Conservation (phyloP, 2,797 vertebrate species). For the Vespertilio murinus region DNA sequence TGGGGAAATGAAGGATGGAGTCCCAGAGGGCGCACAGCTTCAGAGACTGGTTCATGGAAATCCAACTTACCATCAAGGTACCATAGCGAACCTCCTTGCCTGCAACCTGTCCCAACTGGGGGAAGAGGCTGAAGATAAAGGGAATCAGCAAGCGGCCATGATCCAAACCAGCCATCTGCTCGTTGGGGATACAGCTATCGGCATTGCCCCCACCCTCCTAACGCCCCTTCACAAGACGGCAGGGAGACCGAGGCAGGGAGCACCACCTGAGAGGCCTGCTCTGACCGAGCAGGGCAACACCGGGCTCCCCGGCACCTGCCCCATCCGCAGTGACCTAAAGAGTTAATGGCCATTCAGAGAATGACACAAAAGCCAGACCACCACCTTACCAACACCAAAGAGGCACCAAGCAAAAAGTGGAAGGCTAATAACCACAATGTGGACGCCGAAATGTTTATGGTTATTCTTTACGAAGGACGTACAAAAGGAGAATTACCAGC, state of each 20-base stretch:
- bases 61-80: conserved; percentile 83
- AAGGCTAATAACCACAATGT: conserved; percentile 73
- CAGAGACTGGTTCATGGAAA: conserved; percentile 82
- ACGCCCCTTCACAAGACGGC: conserved; percentile 78
- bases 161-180: conserved; percentile 78
- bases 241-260: conserved; percentile 84
- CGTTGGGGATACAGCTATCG: conserved; percentile 84
- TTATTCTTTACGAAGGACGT: conserved; percentile 57
- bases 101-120: conserved; percentile 73
- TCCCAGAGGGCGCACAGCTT: conserved; percentile 83
- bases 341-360: conserved; percentile 65
- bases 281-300: conserved; percentile 82
- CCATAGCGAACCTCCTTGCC: conserved; percentile 82
- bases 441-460: conserved; percentile 69
- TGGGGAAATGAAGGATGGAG: conserved; percentile 85
- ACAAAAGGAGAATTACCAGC: conserved; percentile 36
- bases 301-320: conserved; percentile 77
- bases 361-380: conserved; percentile 54
- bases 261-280: conserved; percentile 82
- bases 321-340: conserved; percentile 80
- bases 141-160: conserved; percentile 80
- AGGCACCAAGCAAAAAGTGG: conserved; percentile 82
- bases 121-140: conserved; percentile 85
- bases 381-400: conserved; percentile 83
- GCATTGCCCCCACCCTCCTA: conserved; percentile 80